Evolutionary conservation across 2,888 invertebrate species (phyloP).

Genomic region (Agelastica alni): DNA sequence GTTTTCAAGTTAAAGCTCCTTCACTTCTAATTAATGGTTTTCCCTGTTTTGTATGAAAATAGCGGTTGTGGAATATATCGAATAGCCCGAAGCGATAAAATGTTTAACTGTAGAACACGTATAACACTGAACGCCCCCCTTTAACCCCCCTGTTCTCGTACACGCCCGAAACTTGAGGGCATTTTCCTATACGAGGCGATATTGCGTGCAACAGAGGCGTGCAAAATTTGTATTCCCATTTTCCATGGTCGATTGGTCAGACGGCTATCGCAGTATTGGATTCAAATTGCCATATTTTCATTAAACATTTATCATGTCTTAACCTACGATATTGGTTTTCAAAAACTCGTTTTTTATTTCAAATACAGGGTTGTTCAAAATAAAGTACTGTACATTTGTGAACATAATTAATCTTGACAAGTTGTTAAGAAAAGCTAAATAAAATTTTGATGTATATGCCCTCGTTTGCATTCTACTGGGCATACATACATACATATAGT

Average conservation of each 20-base stretch:
- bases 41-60: conserved; percentile 18
- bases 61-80: conserved; percentile 11
- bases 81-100: conserved; percentile 11
- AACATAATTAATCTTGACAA: too few relatives aligned
- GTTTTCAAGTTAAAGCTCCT: neutral
- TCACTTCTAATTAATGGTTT: conserved; percentile 11
- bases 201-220: conserved; percentile 5
- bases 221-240: neutral
- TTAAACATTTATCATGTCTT: too few relatives aligned
- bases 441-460: too few relatives aligned
- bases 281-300: too few relatives aligned
- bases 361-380: too few relatives aligned
- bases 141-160: neutral
- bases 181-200: conserved; percentile 3
- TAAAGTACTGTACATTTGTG: too few relatives aligned
- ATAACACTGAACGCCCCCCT: conserved; percentile 6
- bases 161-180: conserved; percentile 3
- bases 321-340: too few relatives aligned
- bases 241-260: neutral
- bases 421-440: too few relatives aligned
- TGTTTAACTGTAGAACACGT: conserved; percentile 9
- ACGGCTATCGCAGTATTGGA: too few relatives aligned
- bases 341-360: too few relatives aligned
- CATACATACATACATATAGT: too few relatives aligned
- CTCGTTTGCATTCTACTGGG: too few relatives aligned